These are phyloP conservation scores for Gandaritis pyraliata DNA, from an alignment of 2,888 invertebrate species.

Conservation along the genomic window DNA sequence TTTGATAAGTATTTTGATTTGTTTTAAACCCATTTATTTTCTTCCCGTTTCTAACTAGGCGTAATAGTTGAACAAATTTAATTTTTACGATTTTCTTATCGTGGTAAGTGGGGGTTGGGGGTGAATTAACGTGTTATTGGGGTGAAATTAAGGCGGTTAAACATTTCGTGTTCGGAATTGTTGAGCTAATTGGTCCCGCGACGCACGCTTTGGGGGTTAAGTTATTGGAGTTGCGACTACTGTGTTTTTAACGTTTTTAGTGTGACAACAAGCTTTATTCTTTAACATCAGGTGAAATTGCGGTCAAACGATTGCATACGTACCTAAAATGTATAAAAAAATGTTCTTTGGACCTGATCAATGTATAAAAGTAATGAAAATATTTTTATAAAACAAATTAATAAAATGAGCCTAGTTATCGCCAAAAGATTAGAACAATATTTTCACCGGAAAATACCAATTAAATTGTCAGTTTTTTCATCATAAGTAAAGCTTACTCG, in stretches of 20 bases:
- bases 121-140: constrained; percentile 65
- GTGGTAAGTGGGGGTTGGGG: constrained; percentile 37
- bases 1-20: too few species aligned
- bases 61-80: constrained; percentile 59
- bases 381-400: too few species aligned
- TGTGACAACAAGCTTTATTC: constrained; percentile 12
- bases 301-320: too few species aligned
- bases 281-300: too few species aligned
- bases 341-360: too few species aligned
- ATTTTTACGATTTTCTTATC: constrained; percentile 59
- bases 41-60: constrained; percentile 32
- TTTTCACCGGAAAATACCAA: too few species aligned
- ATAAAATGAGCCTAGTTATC: too few species aligned
- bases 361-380: too few species aligned
- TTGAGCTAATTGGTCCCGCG: constrained; percentile 67
- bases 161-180: constrained; percentile 65
- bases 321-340: too few species aligned
- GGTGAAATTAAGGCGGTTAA: constrained; percentile 67
- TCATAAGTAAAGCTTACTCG: too few species aligned
- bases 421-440: too few species aligned
- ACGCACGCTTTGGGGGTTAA: constrained; percentile 50
- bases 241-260: constrained; percentile 21
- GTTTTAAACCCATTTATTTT: neutral
- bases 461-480: too few species aligned
- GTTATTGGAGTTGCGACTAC: constrained; percentile 22